Conservation (phyloP, 1,140 invertebrate species). For the Sinonovacula constricta region DNA sequence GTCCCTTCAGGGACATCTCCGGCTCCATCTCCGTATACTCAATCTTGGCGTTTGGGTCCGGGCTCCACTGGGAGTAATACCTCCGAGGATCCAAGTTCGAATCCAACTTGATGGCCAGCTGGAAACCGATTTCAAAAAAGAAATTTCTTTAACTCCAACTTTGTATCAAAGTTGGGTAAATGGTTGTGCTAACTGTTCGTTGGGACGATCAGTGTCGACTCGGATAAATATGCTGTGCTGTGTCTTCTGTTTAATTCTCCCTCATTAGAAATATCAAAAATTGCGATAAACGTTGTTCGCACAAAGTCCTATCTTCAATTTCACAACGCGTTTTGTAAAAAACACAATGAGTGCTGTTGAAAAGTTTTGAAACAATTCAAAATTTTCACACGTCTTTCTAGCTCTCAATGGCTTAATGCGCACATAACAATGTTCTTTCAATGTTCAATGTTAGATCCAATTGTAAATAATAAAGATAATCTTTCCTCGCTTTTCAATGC, state of each 20-base stretch:
- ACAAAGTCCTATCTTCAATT: too few relatives aligned
- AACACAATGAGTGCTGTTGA: neutral
- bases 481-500: conserved; percentile 48
- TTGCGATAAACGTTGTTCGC: too few relatives aligned
- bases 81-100: too few relatives aligned
- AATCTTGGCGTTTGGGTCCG: conserved; percentile 4
- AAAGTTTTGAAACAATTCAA: conserved; percentile 12
- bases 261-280: too few relatives aligned
- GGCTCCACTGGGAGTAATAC: neutral
- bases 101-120: too few relatives aligned
- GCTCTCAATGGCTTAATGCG: conserved; percentile 23
- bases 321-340: too few relatives aligned
- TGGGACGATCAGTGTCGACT: too few relatives aligned
- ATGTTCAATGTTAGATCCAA: conserved; percentile 65
- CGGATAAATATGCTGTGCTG: too few relatives aligned
- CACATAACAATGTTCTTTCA: conserved; percentile 49
- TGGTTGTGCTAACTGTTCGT: neutral
- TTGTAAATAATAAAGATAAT: conserved; percentile 71
- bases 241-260: too few relatives aligned
- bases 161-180: neutral
- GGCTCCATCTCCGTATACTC: conserved; percentile 48
- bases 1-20: conserved; percentile 50
- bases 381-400: conserved; percentile 30
- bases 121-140: too few relatives aligned
- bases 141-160: too few relatives aligned